A percentile compares a stretch with the other conserved stretches of the same genome.
These are phyloP conservation scores for Agelas oroides DNA, from an alignment of 37 sponge, comb jelly and placozoan genomes.

Conservation along the genomic window DNA sequence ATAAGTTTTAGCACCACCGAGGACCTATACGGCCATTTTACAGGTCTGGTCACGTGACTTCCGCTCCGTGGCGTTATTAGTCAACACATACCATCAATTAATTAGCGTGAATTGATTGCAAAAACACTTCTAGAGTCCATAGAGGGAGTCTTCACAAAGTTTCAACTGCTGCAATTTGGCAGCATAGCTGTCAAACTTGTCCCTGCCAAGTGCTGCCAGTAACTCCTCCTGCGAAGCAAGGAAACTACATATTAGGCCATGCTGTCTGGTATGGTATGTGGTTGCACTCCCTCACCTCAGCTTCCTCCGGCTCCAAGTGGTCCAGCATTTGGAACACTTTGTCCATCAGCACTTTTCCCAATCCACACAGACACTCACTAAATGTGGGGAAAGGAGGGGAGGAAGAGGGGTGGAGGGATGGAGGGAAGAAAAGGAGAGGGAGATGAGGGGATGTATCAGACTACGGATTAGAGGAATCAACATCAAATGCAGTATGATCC, in stretches of 20 bases:
- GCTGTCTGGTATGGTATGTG: too few relatives aligned
- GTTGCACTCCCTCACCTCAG: slow-evolving; percentile 7
- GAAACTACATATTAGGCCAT: background rate
- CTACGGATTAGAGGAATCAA: too few relatives aligned
- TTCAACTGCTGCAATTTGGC: slow-evolving; percentile 36
- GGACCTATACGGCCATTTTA: too few relatives aligned
- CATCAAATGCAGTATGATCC: too few relatives aligned
- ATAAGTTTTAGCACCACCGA: too few relatives aligned
- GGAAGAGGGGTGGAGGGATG: too few relatives aligned
- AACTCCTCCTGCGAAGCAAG: slow-evolving; percentile 4
- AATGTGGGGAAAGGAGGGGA: background rate
- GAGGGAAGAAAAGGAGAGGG: too few relatives aligned
- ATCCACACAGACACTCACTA: slow-evolving; percentile 36
- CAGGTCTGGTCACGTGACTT: too few relatives aligned
- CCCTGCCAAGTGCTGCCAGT: background rate
- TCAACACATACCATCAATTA: background rate
- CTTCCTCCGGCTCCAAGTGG: slow-evolving; percentile 25
- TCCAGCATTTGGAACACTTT: background rate
- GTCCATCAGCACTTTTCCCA: slow-evolving; percentile 3
- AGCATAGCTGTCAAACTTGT: slow-evolving; percentile 3
- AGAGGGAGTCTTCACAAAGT: slow-evolving; percentile 25
- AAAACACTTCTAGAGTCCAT: background rate
- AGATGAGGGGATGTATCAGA: too few relatives aligned
- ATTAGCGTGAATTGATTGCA: background rate
- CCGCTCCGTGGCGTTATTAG: background rate